These are phyloP conservation scores for Proterorhinus semilunaris DNA, from an alignment of 2,113 vertebrate species.

Conservation along the genomic window DNA sequence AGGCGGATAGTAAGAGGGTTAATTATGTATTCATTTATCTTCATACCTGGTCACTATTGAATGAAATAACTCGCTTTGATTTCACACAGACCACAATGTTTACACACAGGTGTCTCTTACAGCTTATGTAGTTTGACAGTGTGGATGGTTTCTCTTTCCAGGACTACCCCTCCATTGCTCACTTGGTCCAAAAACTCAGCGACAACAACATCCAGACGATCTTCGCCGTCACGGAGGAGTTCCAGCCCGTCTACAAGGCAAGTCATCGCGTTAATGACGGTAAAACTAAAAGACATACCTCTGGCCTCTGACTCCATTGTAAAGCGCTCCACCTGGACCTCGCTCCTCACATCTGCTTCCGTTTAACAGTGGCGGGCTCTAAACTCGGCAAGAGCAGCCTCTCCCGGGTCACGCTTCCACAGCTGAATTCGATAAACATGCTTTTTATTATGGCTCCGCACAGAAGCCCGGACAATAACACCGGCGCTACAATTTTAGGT, in stretches of 20 bases:
- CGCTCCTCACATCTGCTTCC: slow-evolving; percentile 27
- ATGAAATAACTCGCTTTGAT: too few relatives aligned
- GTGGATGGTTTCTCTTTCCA: slow-evolving; percentile 52
- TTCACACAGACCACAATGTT: too few relatives aligned
- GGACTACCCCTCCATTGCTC: slow-evolving; percentile 98
- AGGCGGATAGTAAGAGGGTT: too few relatives aligned
- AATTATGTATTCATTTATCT: too few relatives aligned
- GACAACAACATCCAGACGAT: slow-evolving; percentile 99
- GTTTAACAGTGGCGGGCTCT: slow-evolving; percentile 18
- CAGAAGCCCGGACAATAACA: slow-evolving; percentile 19
- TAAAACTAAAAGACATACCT: too few relatives aligned
- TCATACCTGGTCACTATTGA: too few relatives aligned
- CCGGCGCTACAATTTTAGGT: background rate
- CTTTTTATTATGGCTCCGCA: slow-evolving; percentile 11
- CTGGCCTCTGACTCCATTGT: background rate
- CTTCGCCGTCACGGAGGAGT: slow-evolving; percentile 96
- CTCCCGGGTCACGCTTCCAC: slow-evolving; percentile 2
- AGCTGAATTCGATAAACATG: slow-evolving; percentile 17
- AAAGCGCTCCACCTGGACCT: slow-evolving; percentile 13
- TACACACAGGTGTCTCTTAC: background rate
- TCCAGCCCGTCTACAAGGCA: slow-evolving; percentile 95
- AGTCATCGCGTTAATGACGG: too few relatives aligned
- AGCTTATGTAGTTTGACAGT: background rate
- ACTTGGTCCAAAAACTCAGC: slow-evolving; percentile 96
- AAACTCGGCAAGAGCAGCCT: background rate